phyloP scores from a whole-genome alignment of 2,797 vertebrate species.

The Halcyon chelicuti region DNA sequence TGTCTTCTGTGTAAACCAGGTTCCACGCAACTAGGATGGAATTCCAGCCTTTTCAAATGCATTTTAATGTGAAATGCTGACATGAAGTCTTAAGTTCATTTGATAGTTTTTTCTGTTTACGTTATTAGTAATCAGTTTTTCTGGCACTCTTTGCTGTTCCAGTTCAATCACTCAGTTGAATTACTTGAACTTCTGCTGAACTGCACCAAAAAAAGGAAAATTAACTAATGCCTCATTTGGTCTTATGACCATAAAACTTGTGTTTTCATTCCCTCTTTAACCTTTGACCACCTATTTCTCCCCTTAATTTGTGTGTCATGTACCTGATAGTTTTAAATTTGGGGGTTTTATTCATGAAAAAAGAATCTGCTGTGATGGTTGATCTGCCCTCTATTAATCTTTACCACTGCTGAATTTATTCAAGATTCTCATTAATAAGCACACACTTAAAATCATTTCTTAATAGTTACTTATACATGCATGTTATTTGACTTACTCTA shows the following conservation, averaged over 20 bases:
- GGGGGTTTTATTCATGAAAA: constrained; percentile 55
- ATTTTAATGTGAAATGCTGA: constrained; percentile 57
- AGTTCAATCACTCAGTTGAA: constrained; percentile 68
- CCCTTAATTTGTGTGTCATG: constrained; percentile 67
- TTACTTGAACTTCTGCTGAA: constrained; percentile 74
- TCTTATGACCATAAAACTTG: constrained; percentile 72
- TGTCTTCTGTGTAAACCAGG: constrained; percentile 16
- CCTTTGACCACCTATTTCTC: constrained; percentile 67
- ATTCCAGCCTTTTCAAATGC: constrained; percentile 36
- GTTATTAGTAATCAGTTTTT: constrained; percentile 63
- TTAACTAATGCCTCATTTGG: constrained; percentile 74
- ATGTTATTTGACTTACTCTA: background rate
- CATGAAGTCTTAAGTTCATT: constrained; percentile 50
- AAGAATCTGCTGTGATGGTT: background rate
- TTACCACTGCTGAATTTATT: background rate
- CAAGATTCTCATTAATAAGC: background rate
- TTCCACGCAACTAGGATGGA: background rate
- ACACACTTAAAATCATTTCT: background rate
- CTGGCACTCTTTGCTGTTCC: constrained; percentile 58
- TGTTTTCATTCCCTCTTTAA: constrained; percentile 71
- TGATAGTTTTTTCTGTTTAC: constrained; percentile 68
- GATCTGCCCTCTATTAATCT: background rate
- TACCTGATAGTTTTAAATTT: constrained; percentile 68
- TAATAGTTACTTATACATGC: background rate
- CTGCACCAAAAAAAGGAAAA: constrained; percentile 67